Percentiles rank a stretch among this genome's conserved stretches.
phyloP scores from a whole-genome alignment of 2,888 invertebrate genomes.

The Mesorhabditis sp. region DNA sequence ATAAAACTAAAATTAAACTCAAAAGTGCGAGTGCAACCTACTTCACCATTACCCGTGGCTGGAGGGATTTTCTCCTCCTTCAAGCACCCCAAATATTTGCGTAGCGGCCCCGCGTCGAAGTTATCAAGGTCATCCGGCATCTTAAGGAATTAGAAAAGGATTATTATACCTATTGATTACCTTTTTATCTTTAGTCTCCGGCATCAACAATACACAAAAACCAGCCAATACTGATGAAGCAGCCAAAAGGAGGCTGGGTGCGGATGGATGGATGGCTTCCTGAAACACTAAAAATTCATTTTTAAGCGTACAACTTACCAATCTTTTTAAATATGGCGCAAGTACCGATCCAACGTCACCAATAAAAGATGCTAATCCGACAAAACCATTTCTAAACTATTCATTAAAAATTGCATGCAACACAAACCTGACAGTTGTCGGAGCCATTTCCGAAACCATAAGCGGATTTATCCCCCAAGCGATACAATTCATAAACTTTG shows the following conservation, averaged over 20 bases:
- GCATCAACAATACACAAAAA: constrained; percentile 33
- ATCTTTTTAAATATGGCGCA: constrained; percentile 49
- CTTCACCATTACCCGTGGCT: not conserved
- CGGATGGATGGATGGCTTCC: constrained; percentile 37
- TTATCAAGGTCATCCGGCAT: constrained; percentile 42
- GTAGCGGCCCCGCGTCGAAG: constrained; percentile 39
- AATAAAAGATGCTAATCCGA: constrained; percentile 43
- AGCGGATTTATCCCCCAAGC: constrained; percentile 51
- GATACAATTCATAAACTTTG: constrained; percentile 49
- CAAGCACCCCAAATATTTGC: not conserved
- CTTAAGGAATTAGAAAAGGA: constrained; percentile 13
- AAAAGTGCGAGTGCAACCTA: no score
- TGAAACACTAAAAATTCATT: constrained; percentile 13
- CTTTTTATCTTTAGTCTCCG: constrained; percentile 44
- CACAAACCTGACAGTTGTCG: constrained; percentile 2
- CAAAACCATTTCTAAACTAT: constrained; percentile 49
- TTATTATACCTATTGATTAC: constrained; percentile 21
- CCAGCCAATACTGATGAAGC: constrained; percentile 43
- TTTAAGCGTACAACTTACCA: constrained; percentile 28
- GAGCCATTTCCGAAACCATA: constrained; percentile 40
- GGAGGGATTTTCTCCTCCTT: not conserved
- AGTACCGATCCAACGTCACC: constrained; percentile 53
- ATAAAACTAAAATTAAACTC: no score
- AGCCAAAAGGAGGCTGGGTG: constrained; percentile 39
- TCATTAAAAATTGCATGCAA: not conserved